A percentile compares a stretch with the other conserved stretches of the same genome.
These are phyloP conservation scores for Chrysemys picta DNA, from an alignment of 2,113 vertebrate genomes.

Conservation along the genomic window DNA sequence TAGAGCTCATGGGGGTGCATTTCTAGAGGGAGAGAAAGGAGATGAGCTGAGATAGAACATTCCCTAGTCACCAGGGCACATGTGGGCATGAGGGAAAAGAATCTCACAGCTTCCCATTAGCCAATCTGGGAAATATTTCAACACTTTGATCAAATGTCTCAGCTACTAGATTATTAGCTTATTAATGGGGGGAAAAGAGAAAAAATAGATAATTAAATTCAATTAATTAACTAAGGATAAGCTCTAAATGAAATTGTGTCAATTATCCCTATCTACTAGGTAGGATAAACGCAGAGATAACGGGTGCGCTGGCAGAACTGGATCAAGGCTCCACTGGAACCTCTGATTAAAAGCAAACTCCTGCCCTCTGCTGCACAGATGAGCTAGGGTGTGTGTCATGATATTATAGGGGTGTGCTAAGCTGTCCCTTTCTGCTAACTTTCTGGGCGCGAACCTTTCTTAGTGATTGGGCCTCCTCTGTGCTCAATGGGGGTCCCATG, in stretches of 20 bases:
- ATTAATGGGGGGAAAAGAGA: background rate
- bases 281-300: background rate
- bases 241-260: background rate
- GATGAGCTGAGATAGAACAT: background rate
- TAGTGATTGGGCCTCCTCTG: too few species aligned
- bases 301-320: background rate
- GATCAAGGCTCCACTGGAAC: background rate
- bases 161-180: background rate
- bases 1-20: too few species aligned
- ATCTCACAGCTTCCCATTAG: background rate
- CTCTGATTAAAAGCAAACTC: background rate
- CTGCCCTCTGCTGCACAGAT: background rate
- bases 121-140: background rate
- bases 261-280: background rate
- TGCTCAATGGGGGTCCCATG: too few species aligned
- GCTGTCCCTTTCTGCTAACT: too few species aligned
- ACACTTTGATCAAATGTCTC: background rate
- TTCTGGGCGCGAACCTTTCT: too few species aligned
- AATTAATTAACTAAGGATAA: background rate
- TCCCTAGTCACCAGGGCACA: background rate
- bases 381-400: background rate
- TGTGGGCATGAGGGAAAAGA: rapidly evolving
- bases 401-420: too few species aligned
- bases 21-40: background rate
- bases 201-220: background rate